Percentiles rank a stretch among this genome's conserved stretches.
These are phyloP conservation scores for Squalus acanthias DNA, from an alignment of 2,797 vertebrate species.

Conservation along the genomic window DNA sequence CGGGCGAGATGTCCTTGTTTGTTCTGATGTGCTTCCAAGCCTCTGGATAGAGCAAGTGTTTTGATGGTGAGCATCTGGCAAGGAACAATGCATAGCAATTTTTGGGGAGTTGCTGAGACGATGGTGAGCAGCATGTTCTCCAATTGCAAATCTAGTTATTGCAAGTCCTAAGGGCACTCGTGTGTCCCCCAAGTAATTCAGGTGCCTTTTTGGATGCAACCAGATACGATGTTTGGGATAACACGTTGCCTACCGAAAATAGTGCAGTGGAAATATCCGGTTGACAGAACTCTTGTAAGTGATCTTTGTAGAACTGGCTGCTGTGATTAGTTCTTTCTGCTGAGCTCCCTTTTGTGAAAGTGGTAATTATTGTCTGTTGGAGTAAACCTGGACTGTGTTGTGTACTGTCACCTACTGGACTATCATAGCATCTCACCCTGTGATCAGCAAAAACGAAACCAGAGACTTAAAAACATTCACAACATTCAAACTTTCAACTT, in stretches of 20 bases:
- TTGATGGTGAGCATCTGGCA: neutral
- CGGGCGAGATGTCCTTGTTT: neutral
- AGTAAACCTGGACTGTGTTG: neutral
- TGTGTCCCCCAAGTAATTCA: neutral
- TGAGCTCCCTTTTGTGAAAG: neutral
- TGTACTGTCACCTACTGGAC: neutral
- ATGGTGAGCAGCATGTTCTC: neutral
- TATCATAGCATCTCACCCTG: neutral
- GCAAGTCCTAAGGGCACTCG: neutral
- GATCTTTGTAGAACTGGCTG: neutral
- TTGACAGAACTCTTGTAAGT: neutral
- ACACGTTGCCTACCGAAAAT: neutral
- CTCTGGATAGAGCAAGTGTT: neutral
- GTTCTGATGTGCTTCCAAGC: neutral
- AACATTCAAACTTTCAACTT: neutral
- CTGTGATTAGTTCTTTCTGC: neutral
- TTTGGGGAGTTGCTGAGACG: neutral
- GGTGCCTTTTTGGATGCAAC: neutral
- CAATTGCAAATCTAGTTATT: neutral
- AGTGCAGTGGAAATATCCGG: neutral
- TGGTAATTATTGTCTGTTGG: neutral
- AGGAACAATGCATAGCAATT: neutral
- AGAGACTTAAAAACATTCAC: neutral
- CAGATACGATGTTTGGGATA: neutral
- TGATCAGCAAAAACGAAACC: neutral